Evolutionary conservation across 1,140 invertebrate genomes (phyloP).

Genomic region (Drosophila lini): DNA sequence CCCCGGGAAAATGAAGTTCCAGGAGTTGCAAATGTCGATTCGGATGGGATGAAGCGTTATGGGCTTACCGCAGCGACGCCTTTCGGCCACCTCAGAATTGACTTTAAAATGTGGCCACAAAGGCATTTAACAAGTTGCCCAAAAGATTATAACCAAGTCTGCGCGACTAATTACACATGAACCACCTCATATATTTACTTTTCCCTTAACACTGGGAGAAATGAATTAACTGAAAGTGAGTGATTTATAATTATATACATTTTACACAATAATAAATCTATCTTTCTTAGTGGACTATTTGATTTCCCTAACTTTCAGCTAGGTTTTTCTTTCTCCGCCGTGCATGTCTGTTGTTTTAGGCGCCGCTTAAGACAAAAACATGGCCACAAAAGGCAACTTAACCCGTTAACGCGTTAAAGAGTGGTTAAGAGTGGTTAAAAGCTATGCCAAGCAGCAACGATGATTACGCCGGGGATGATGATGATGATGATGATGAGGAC

Average conservation of each 20-base stretch:
- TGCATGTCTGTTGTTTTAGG: constrained; percentile 47
- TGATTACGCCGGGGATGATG: constrained; percentile 1
- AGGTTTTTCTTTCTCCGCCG: background rate
- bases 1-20: constrained; percentile 47
- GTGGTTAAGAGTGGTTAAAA: constrained; percentile 81
- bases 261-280: background rate
- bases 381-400: constrained; percentile 74
- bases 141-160: constrained; percentile 27
- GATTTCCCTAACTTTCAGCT: background rate
- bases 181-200: background rate
- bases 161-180: constrained; percentile 68
- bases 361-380: constrained; percentile 51
- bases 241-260: background rate
- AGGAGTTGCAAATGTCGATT: constrained; percentile 39
- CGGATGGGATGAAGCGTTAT: constrained; percentile 31
- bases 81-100: constrained; percentile 56
- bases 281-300: background rate
- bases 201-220: constrained; percentile 2
- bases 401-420: constrained; percentile 80
- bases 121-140: constrained; percentile 24
- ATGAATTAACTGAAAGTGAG: background rate
- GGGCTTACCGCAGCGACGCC: constrained; percentile 32
- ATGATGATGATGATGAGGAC: constrained; percentile 10
- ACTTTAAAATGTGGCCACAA: constrained; percentile 70
- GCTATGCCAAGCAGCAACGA: constrained; percentile 48